Evolutionary conservation across 2,888 invertebrate species (phyloP).

Genomic region (Monoplex corrugatus): DNA sequence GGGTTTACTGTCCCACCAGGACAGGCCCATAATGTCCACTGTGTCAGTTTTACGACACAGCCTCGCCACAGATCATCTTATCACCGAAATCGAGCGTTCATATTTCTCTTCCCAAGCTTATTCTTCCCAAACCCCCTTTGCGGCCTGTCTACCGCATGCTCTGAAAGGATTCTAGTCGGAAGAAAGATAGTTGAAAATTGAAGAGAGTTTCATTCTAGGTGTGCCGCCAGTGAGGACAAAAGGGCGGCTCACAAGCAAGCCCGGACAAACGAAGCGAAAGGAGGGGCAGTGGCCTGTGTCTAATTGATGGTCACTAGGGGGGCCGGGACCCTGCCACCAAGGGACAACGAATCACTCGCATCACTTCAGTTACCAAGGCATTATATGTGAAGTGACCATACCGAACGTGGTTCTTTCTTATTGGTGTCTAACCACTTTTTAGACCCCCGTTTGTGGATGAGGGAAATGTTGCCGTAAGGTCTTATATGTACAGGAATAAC

Average conservation of each 20-base stretch:
- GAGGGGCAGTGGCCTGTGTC: not conserved
- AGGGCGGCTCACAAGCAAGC: too few relatives aligned
- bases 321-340: not conserved
- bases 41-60: not conserved
- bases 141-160: not conserved
- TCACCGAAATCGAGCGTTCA: not conserved
- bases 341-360: not conserved
- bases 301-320: constrained; percentile 15
- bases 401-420: not conserved
- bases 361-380: not conserved
- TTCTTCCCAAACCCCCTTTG: not conserved
- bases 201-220: not conserved
- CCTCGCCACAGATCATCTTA: not conserved
- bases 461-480: not conserved
- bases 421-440: not conserved
- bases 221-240: not conserved
- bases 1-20: not conserved
- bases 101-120: not conserved
- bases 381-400: not conserved
- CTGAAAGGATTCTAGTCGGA: not conserved
- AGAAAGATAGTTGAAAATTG: not conserved
- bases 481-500: too few relatives aligned
- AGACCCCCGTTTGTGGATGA: too few relatives aligned
- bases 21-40: not conserved
- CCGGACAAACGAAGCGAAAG: too few relatives aligned